Conservation (phyloP, 2,888 invertebrate genomes). For the Parnassius apollo region DNA sequence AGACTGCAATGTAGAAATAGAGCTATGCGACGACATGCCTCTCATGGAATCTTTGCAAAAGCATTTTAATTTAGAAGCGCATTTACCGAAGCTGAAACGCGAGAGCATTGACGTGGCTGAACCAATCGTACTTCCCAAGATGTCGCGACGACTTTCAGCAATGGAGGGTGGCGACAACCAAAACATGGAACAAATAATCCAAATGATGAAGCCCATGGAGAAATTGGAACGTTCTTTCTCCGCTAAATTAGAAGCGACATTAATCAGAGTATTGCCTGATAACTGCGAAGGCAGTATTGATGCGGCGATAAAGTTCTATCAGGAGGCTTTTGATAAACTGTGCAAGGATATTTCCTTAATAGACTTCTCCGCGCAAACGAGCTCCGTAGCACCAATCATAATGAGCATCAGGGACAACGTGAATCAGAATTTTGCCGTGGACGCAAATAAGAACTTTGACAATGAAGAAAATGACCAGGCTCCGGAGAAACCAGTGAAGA, state of each 20-base stretch:
- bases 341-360: slow-evolving; percentile 53
- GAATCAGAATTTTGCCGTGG: slow-evolving; percentile 69
- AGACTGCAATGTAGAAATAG: slow-evolving; percentile 70
- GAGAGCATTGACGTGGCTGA: slow-evolving; percentile 73
- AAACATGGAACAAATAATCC: slow-evolving; percentile 52
- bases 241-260: slow-evolving; percentile 55
- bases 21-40: slow-evolving; percentile 67
- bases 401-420: slow-evolving; percentile 77
- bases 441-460: slow-evolving; percentile 68
- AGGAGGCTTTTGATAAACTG: slow-evolving; percentile 57
- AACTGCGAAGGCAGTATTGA: slow-evolving; percentile 69
- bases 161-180: slow-evolving; percentile 62
- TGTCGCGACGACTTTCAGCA: slow-evolving; percentile 68
- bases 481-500: slow-evolving; percentile 59
- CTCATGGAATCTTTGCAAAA: slow-evolving; percentile 72
- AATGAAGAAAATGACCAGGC: slow-evolving; percentile 64
- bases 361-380: slow-evolving; percentile 63
- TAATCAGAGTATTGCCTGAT: slow-evolving; percentile 65
- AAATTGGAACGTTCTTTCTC: slow-evolving; percentile 59
- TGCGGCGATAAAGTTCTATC: slow-evolving; percentile 64
- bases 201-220: slow-evolving; percentile 55
- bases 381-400: slow-evolving; percentile 72
- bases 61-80: slow-evolving; percentile 66
- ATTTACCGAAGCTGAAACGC: slow-evolving; percentile 63
- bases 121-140: slow-evolving; percentile 64